Conservation (phyloP, 2,113 vertebrate species). For the Dasyprocta punctata region DNA sequence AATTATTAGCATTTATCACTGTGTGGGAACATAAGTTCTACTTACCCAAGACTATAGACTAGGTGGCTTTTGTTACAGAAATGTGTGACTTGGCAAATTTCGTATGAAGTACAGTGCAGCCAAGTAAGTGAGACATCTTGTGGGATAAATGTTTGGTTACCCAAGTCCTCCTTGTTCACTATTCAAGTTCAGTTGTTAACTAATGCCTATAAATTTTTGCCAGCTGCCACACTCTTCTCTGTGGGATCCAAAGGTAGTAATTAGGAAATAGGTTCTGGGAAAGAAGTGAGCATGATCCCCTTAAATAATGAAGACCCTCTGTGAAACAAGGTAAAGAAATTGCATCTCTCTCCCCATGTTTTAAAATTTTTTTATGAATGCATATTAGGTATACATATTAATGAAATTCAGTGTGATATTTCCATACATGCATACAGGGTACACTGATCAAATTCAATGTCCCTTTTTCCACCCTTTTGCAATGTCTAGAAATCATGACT, state of each 20-base stretch:
- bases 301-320: not conserved
- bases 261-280: not conserved
- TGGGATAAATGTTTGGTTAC: not conserved
- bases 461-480: not conserved
- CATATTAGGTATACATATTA: not conserved
- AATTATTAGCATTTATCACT: conserved; percentile 37
- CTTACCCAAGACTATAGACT: not conserved
- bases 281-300: not conserved
- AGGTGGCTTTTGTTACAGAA: conserved; percentile 12
- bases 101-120: not conserved
- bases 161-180: not conserved
- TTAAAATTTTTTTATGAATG: not conserved
- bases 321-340: conserved; percentile 5
- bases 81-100: not conserved
- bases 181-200: not conserved
- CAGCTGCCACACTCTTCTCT: not conserved
- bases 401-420: not conserved
- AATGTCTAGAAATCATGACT: not conserved
- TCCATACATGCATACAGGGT: not conserved
- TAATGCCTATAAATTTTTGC: not conserved
- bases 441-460: not conserved
- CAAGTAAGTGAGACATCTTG: not conserved
- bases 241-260: not conserved
- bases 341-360: not conserved
- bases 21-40: not conserved